phyloP scores from a whole-genome alignment of 2,888 invertebrate genomes.

The Cryptocheilus praepositus region DNA sequence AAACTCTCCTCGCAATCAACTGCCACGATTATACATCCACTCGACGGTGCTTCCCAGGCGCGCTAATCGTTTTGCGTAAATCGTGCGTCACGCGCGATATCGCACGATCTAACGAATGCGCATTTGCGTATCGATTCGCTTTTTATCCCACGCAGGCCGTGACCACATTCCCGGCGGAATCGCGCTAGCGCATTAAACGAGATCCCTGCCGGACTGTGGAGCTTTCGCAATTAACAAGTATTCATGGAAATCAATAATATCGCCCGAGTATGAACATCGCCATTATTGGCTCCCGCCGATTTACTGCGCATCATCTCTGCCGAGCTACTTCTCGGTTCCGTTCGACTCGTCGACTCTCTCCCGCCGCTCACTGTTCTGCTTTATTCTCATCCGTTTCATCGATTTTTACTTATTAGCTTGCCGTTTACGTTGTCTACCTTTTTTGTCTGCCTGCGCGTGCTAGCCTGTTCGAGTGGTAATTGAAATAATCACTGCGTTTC shows the following conservation, averaged over 20 bases:
- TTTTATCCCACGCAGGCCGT: constrained; percentile 7
- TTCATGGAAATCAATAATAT: constrained; percentile 39
- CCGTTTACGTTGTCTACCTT: too few relatives aligned
- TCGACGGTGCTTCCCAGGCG: background rate
- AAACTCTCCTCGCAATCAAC: too few relatives aligned
- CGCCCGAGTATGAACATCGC: constrained; percentile 4
- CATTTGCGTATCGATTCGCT: constrained; percentile 22
- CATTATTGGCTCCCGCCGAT: constrained; percentile 5
- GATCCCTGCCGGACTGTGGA: background rate
- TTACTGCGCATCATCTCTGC: background rate
- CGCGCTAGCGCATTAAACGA: background rate
- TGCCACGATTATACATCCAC: too few relatives aligned
- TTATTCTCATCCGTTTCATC: background rate
- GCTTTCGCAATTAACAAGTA: constrained; percentile 38
- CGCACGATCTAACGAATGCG: constrained; percentile 16
- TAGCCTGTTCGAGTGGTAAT: too few relatives aligned
- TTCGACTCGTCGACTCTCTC: constrained; percentile 4
- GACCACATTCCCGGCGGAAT: background rate
- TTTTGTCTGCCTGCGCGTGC: too few relatives aligned
- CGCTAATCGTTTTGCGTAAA: constrained; percentile 23
- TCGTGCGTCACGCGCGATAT: constrained; percentile 18
- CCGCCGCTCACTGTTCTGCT: background rate
- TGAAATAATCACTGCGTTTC: too few relatives aligned
- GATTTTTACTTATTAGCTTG: background rate
- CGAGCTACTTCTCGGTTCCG: background rate